Evolutionary conservation across 1,140 invertebrate genomes (phyloP).

Genomic region (Anoplophora glabripennis): DNA sequence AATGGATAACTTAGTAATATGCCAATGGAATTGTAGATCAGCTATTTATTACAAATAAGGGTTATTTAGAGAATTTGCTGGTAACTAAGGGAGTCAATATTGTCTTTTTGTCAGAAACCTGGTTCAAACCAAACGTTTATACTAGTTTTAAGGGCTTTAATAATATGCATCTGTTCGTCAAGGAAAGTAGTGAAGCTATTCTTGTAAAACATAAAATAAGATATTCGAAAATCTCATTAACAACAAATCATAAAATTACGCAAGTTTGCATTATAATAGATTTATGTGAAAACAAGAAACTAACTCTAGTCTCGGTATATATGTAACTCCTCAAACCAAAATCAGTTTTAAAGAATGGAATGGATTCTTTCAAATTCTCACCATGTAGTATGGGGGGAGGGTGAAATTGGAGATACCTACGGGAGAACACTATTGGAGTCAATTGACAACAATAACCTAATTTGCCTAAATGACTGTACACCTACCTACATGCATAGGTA

Average conservation of each 20-base stretch:
- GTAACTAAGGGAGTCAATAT: neutral
- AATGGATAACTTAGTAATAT: neutral
- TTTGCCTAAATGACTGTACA: neutral
- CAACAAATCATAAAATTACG: neutral
- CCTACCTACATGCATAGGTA: neutral
- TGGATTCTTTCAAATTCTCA: neutral
- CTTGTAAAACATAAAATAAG: neutral
- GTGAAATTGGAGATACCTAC: neutral
- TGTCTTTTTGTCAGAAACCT: neutral
- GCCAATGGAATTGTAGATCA: constrained; percentile 5
- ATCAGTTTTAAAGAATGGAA: neutral
- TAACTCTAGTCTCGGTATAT: neutral
- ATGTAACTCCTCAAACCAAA: neutral
- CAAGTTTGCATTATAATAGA: neutral
- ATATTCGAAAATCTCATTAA: neutral
- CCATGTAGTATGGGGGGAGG: neutral
- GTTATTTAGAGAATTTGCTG: neutral
- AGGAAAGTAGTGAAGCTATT: neutral
- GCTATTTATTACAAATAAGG: neutral
- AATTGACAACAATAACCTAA: neutral
- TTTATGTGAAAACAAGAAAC: neutral
- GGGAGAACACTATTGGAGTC: neutral
- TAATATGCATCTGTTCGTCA: neutral
- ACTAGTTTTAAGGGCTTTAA: neutral
- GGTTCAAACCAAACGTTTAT: constrained; percentile 1